Conservation (phyloP, 2,888 invertebrate genomes). For the Synanthedon tipuliformis region DNA sequence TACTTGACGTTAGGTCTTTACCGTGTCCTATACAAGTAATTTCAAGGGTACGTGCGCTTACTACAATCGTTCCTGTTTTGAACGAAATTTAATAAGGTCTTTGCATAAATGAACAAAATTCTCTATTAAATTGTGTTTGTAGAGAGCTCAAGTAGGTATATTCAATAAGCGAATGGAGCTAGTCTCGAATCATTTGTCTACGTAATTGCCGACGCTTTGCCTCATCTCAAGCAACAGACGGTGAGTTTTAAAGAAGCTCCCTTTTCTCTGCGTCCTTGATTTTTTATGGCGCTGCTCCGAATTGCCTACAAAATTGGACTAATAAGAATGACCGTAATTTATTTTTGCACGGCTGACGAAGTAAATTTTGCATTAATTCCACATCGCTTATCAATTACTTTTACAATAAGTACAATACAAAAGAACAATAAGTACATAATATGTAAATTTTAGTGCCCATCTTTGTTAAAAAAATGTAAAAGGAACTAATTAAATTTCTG, state of each 20-base stretch:
- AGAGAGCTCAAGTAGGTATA: slow-evolving; percentile 3
- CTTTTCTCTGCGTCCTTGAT: slow-evolving; percentile 13
- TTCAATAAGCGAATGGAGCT: slow-evolving; percentile 19
- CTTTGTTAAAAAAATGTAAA: too few species aligned
- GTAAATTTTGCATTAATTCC: not conserved
- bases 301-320: slow-evolving; percentile 11
- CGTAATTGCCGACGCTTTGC: slow-evolving; percentile 28
- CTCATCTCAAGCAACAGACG: slow-evolving; percentile 20
- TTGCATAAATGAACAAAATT: too few species aligned
- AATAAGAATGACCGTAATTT: slow-evolving; percentile 14
- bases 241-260: slow-evolving; percentile 19
- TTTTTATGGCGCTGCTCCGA: slow-evolving; percentile 3
- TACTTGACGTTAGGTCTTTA: too few species aligned
- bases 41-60: too few species aligned
- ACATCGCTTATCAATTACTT: not conserved
- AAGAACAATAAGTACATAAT: too few species aligned
- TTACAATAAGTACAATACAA: too few species aligned
- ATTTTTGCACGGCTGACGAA: slow-evolving; percentile 10
- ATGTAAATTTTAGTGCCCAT: too few species aligned
- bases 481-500: too few species aligned
- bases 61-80: too few species aligned
- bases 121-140: too few species aligned
- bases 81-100: too few species aligned
- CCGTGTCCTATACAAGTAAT: too few species aligned
- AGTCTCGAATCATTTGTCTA: slow-evolving; percentile 28